Evolutionary conservation across 2,888 invertebrate species (phyloP).

Genomic region (Abrostola triplasia): DNA sequence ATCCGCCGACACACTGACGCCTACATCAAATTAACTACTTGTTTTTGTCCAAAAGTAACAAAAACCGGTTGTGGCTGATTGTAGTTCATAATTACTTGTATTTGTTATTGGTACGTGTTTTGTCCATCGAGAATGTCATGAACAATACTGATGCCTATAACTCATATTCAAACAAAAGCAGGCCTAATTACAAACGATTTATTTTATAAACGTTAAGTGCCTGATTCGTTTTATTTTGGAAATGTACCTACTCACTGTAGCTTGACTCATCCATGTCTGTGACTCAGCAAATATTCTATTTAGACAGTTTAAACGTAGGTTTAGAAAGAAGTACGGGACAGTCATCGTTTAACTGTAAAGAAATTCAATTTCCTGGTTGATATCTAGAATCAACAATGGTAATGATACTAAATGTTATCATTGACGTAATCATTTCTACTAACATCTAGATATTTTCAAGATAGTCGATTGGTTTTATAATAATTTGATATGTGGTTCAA

Average conservation of each 20-base stretch:
- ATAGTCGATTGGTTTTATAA: too few species aligned
- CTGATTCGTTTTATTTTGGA: constrained; percentile 31
- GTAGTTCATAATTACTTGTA: background rate
- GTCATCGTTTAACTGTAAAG: too few species aligned
- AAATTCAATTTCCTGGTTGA: too few species aligned
- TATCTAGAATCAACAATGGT: too few species aligned
- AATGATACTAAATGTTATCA: too few species aligned
- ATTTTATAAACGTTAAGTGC: constrained; percentile 6
- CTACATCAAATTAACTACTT: constrained; percentile 38
- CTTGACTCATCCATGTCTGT: constrained; percentile 37
- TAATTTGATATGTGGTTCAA: too few species aligned
- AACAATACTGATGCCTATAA: background rate
- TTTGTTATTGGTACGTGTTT: background rate
- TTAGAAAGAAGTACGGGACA: too few species aligned
- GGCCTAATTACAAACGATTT: constrained; percentile 7
- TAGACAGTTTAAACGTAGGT: background rate
- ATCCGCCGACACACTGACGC: constrained; percentile 43
- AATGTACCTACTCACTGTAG: constrained; percentile 10
- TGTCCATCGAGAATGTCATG: background rate
- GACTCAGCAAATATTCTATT: constrained; percentile 32
- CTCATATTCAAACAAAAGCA: background rate
- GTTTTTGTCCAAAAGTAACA: constrained; percentile 22
- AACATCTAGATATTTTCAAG: too few species aligned
- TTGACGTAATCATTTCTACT: too few species aligned
- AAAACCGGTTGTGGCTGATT: constrained; percentile 12